Evolutionary conservation across 1,140 invertebrate species (phyloP), one percentile per base, ranked within the genome.

Genomic region (Maniola jurtina): DNA sequence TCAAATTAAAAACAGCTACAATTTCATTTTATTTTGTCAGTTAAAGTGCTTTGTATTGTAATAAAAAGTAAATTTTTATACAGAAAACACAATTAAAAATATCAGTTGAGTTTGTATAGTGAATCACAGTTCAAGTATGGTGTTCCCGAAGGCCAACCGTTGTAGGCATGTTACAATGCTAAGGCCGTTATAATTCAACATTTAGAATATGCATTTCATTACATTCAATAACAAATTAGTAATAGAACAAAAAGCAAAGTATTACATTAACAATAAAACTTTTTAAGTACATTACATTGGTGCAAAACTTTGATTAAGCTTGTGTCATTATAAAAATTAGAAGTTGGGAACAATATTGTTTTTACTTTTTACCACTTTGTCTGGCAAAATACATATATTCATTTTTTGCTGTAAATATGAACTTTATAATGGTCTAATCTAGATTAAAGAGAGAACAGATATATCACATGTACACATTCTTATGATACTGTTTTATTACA

Each of bases 71-170:
- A 64, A 58, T 63, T 67, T 70, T 1, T 66, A 58, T 65, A 69
- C 63, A 66, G 42, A 64, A 71, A 71, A 67, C 56, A 59, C 50
- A 67, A 77, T 70, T 80, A 76, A 83, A 72, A 81, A 83, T 82
- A 86, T 75, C 75, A 84, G 76, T 75, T 79, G 80, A 83, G 80
- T 85, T 84, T 88, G 81, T 88, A 88, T 83, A 88, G 76, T 85
- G 76, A 85, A 88, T 88, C 86, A 88, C 86, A 88, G 86, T 79
- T 80, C 78, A 80, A 81, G 77, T 83, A 77, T 83, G 79, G 77
- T 84, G 79, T 83, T 81, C 68, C 75, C 68, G 73, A 79, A 86
- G 80, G 84, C 83, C 83, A n/a, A 72, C 79, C 34, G 64, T 57
- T 69, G 57, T 79, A 81, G 80, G 79, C 75, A 61, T 55, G 70